Evolutionary conservation across 2,113 vertebrate genomes (phyloP).

Genomic region (Cathartes aura): DNA sequence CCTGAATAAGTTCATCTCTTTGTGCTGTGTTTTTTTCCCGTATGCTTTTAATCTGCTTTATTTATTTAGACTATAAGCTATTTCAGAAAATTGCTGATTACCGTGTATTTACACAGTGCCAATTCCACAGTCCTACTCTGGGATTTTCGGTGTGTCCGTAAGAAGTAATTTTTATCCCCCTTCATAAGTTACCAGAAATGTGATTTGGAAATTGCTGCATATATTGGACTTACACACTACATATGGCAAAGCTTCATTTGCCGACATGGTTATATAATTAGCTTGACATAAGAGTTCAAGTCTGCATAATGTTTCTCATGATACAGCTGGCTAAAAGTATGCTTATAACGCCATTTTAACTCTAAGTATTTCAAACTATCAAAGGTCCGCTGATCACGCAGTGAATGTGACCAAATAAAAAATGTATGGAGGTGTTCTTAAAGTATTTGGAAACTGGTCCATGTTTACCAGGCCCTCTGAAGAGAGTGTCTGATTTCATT

Average conservation of each 20-base stretch:
- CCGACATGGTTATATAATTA: not conserved
- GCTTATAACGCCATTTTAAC: not conserved
- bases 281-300: not conserved
- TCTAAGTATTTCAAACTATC: not conserved
- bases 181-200: not conserved
- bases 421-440: not conserved
- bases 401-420: not conserved
- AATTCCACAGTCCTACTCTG: not conserved
- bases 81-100: not conserved
- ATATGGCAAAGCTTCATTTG: not conserved
- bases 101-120: not conserved
- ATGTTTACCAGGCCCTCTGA: not conserved
- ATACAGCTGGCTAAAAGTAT: not conserved
- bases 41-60: not conserved
- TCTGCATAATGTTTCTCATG: not conserved
- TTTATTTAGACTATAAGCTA: not conserved
- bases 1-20: not conserved
- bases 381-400: not conserved
- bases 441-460: not conserved
- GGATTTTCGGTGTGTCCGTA: not conserved
- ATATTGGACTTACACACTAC: not conserved
- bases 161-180: not conserved
- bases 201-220: not conserved
- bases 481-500: constrained; percentile 70
- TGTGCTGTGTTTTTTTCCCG: not conserved